phyloP scores from a whole-genome alignment of 2,113 vertebrate genomes.

The Ctenodactylus gundi region DNA sequence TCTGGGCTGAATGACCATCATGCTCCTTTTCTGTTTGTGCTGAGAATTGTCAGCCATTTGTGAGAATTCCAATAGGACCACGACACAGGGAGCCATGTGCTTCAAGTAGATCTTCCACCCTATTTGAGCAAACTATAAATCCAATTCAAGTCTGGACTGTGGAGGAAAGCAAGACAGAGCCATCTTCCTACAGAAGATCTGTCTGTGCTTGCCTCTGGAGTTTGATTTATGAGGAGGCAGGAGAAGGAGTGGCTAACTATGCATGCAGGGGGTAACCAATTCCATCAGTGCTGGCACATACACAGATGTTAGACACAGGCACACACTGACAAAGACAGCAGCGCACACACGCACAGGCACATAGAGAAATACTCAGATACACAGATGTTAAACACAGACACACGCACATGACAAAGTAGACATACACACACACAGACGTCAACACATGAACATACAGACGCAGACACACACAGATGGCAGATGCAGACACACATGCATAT shows the following conservation, averaged over 20 bases:
- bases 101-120: neutral
- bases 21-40: neutral
- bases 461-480: neutral
- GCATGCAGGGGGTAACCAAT: neutral
- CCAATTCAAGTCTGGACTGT: neutral
- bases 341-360: neutral
- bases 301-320: neutral
- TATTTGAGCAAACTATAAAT: neutral
- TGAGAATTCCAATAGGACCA: neutral
- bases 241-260: neutral
- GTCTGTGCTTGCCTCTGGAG: neutral
- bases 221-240: neutral
- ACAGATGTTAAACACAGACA: neutral
- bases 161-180: neutral
- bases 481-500: neutral
- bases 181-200: neutral
- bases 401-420: neutral
- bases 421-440: neutral
- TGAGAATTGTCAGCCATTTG: neutral
- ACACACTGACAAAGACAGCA: neutral
- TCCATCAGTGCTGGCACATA: neutral
- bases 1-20: neutral
- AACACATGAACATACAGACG: neutral
- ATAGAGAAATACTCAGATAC: neutral
- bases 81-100: neutral